A percentile compares a stretch with the other conserved stretches of the same genome.
These are phyloP conservation scores for Clusia tigrina DNA, from an alignment of 2,888 invertebrate genomes.

Conservation along the genomic window DNA sequence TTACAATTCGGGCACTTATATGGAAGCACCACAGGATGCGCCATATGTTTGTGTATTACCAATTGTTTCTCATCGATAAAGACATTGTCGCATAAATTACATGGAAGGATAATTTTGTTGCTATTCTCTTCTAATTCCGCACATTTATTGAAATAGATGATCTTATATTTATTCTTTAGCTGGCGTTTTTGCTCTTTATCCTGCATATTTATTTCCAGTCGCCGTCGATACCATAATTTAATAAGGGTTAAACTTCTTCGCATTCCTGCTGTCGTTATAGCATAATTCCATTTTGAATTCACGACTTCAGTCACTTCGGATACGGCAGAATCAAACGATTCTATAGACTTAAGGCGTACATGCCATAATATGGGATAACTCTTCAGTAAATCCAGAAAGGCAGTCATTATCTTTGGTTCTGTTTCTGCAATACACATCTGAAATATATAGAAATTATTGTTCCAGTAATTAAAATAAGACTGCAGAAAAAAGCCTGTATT, in stretches of 20 bases:
- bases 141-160: not conserved
- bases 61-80: not conserved
- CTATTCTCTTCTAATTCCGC: not conserved
- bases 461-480: no score
- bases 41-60: not conserved
- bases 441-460: no score
- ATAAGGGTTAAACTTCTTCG: not conserved
- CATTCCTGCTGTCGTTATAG: not conserved
- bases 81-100: not conserved
- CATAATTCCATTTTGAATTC: not conserved
- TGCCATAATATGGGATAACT: not conserved
- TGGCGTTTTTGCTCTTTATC: not conserved
- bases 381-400: not conserved
- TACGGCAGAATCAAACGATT: not conserved
- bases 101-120: not conserved
- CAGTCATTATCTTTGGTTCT: no score
- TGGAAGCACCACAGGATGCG: not conserved
- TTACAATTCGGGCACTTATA: not conserved
- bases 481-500: no score
- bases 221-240: not conserved
- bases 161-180: slow-evolving; percentile 1
- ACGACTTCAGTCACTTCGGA: not conserved
- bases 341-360: not conserved
- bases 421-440: no score
- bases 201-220: not conserved